Percentiles rank a stretch among this genome's conserved stretches.
Evolutionary conservation across 2,797 vertebrate species (phyloP).

Genomic region (Phoxinus dragarum): DNA sequence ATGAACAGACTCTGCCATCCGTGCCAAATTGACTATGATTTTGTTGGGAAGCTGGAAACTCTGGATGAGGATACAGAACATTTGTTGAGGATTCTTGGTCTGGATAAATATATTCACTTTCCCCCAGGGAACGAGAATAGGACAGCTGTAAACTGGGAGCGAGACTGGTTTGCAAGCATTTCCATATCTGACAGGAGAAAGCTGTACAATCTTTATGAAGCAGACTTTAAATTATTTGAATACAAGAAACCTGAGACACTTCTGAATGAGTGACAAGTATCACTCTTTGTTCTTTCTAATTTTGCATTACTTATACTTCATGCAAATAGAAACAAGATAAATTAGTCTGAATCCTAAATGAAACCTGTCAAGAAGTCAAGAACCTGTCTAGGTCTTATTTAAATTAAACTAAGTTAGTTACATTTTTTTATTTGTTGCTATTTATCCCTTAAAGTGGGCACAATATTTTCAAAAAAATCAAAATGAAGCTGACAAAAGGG

Average conservation of each 20-base stretch:
- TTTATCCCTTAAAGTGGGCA: neutral
- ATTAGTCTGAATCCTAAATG: neutral
- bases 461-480: too few relatives aligned
- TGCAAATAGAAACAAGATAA: neutral
- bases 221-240: slow-evolving; percentile 83
- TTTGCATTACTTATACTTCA: neutral
- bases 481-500: neutral
- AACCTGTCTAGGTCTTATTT: neutral
- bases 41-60: slow-evolving; percentile 84
- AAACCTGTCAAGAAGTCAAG: neutral
- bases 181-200: slow-evolving; percentile 79
- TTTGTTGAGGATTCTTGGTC: slow-evolving; percentile 79
- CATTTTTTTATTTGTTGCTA: neutral
- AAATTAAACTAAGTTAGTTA: neutral
- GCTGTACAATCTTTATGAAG: slow-evolving; percentile 82
- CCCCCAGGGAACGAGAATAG: slow-evolving; percentile 80
- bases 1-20: slow-evolving; percentile 85
- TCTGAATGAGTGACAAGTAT: neutral
- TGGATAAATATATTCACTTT: slow-evolving; percentile 79
- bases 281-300: neutral
- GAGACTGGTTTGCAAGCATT: slow-evolving; percentile 82
- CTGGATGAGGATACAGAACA: slow-evolving; percentile 80
- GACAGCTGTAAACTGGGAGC: slow-evolving; percentile 81
- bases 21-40: slow-evolving; percentile 86
- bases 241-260: slow-evolving; percentile 78